Conservation (phyloP, 2,888 invertebrate genomes). For the Hemaris fuciformis region DNA sequence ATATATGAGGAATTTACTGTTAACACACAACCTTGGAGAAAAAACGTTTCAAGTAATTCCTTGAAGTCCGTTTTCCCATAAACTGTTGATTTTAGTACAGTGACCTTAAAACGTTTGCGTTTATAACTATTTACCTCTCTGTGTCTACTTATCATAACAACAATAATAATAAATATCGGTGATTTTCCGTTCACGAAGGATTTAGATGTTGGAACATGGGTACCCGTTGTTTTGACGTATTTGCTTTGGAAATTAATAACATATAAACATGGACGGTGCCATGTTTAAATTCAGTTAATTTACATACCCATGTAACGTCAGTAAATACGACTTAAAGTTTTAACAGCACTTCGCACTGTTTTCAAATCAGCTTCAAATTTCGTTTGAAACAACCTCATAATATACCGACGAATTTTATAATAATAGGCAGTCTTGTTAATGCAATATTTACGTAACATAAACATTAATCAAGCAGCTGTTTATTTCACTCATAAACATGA, state of each 20-base stretch:
- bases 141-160: conserved; percentile 1
- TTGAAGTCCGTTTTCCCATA: conserved; percentile 6
- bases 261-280: conserved; percentile 17
- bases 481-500: background rate
- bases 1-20: conserved; percentile 1
- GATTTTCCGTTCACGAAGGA: conserved; percentile 13
- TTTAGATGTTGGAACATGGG: background rate
- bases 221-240: conserved; percentile 3
- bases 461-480: background rate
- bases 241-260: conserved; percentile 13
- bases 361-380: background rate
- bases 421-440: background rate
- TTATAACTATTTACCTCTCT: conserved; percentile 3
- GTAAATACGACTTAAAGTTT: background rate
- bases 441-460: background rate
- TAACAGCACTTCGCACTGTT: background rate
- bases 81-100: background rate
- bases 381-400: no score
- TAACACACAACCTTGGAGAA: background rate
- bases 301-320: conserved; percentile 6
- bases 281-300: conserved; percentile 17
- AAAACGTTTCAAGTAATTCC: conserved; percentile 3
- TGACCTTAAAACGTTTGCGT: conserved; percentile 2
- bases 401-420: no score
- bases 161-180: conserved; percentile 6